A percentile compares a stretch with the other conserved stretches of the same genome.
phyloP scores from a whole-genome alignment of 2,113 vertebrate species.

The Peromyscus californicus region DNA sequence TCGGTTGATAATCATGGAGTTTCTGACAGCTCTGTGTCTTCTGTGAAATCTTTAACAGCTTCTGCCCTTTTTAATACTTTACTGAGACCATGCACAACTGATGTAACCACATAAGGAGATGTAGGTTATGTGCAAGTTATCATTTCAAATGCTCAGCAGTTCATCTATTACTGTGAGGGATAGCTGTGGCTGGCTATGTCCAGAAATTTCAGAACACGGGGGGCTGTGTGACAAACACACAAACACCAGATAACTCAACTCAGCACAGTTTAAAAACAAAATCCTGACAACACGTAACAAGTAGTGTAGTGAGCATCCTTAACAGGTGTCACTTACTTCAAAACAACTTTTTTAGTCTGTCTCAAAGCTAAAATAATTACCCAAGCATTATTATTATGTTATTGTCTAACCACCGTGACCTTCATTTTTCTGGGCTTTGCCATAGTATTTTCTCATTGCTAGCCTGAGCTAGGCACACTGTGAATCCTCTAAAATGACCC shows the following conservation, averaged over 20 bases:
- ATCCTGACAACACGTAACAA: slow-evolving; percentile 72
- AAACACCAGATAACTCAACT: slow-evolving; percentile 67
- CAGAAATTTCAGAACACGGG: slow-evolving; percentile 1
- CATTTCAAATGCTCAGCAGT: slow-evolving; percentile 68
- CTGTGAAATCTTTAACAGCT: slow-evolving; percentile 96
- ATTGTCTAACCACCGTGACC: slow-evolving; percentile 83
- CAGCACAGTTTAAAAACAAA: slow-evolving; percentile 62
- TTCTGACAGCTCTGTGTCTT: slow-evolving; percentile 92
- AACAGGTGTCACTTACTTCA: slow-evolving; percentile 76
- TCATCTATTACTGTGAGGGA: slow-evolving; percentile 64
- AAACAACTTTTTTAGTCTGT: slow-evolving; percentile 86
- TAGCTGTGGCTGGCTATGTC: background rate
- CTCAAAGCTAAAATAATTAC: slow-evolving; percentile 84
- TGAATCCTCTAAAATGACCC: slow-evolving; percentile 88
- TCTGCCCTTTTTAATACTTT: slow-evolving; percentile 98
- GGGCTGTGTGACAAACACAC: slow-evolving; percentile 74
- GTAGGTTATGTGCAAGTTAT: slow-evolving; percentile 57
- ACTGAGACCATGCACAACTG: slow-evolving; percentile 87
- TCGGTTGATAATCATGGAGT: slow-evolving; percentile 98
- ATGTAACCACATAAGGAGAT: slow-evolving; percentile 81
- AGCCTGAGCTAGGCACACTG: slow-evolving; percentile 89
- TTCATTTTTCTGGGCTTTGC: slow-evolving; percentile 84
- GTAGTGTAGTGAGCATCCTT: slow-evolving; percentile 70
- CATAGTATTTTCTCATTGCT: slow-evolving; percentile 86
- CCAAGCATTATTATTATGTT: slow-evolving; percentile 79